Evolutionary conservation across 2,113 vertebrate species (phyloP), one percentile per base, ranked within the genome.

Genomic region (Pseudorasbora parva): DNA sequence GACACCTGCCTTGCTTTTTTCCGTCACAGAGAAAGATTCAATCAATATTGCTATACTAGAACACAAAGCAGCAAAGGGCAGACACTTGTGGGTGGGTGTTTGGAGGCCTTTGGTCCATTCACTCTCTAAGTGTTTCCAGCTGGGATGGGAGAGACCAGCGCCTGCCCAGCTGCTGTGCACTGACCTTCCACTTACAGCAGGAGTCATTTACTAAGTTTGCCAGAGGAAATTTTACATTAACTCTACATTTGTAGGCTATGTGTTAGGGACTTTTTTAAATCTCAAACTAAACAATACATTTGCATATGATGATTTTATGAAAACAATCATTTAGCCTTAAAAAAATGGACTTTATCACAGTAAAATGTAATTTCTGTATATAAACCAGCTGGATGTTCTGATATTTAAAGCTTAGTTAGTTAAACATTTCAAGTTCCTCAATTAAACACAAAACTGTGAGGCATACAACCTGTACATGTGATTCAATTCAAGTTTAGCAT

Each of bases 51-150:
- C 25, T 49, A 62, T 54, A 78, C 68, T 64, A 37, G 47, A 84
- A 78, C 83, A 78, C 33, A 82, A 78, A 82, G 86, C 56, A 68
- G 45, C 56, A 82, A 84, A 87, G 86, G 83, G 79, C 86, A 87
- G 72, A 62, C 57, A 64, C 47, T 49, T 66, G 79, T 80, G 71
- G 86, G 83, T 64, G 83, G 57, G 81, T 78, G 79, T 76, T 49
- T 76, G 4, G 25, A 82, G 82, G 82, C 54, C 73, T 49, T 77
- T 66, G 59, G 72, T 68, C 80, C 72, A 75, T 60, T 68, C 79
- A 72, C 14, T 30, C 23, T 62, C 30, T 76, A 47, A 81, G 78
- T 57, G 66, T 59, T 51, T 82, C 86, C 78, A 41, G 74, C 86
- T 87, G 86, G 37, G 83, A 86, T 59, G 64, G 85, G 83, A 82